Percentiles rank a stretch among this genome's conserved stretches.
phyloP scores from a whole-genome alignment of 30 jellyfish, hydroid and myxozoan genomes.

The Aurelia aurita region DNA sequence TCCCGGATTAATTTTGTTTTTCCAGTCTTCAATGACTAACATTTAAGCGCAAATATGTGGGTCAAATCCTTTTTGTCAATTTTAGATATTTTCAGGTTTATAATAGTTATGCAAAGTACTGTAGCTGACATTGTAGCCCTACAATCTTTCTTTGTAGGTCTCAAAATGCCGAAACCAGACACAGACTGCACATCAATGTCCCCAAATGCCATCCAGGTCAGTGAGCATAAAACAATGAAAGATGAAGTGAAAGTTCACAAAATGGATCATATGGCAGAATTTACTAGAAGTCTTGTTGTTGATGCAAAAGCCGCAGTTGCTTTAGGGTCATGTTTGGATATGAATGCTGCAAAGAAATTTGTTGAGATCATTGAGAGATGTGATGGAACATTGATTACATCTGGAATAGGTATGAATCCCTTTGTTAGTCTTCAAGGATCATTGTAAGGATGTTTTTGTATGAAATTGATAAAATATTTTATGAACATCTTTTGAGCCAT shows the following conservation, averaged over 20 bases:
- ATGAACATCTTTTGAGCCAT: no score
- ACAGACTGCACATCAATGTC: conserved; percentile 45
- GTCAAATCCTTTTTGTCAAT: no score
- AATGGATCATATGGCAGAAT: conserved; percentile 78
- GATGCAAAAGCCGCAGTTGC: conserved; percentile 93
- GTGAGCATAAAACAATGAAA: conserved; percentile 47
- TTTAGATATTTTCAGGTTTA: no score
- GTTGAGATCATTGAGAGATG: conserved; percentile 74
- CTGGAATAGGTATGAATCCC: conserved; percentile 83
- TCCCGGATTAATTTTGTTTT: no score
- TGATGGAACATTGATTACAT: conserved; percentile 86
- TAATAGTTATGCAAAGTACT: no score
- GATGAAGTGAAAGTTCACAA: conserved; percentile 50
- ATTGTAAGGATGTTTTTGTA: no score
- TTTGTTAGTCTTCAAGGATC: no score
- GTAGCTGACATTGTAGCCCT: no score
- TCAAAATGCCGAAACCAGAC: conserved; percentile 74
- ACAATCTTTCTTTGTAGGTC: neutral
- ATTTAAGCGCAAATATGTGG: no score
- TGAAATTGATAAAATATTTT: no score
- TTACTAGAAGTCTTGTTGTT: conserved; percentile 66
- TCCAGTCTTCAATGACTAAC: no score
- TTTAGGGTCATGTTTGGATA: conserved; percentile 69
- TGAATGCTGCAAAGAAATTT: conserved; percentile 78
- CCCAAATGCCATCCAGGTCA: conserved; percentile 68